phyloP scores from a whole-genome alignment of 2,888 invertebrate genomes.

The Protonemura montana region DNA sequence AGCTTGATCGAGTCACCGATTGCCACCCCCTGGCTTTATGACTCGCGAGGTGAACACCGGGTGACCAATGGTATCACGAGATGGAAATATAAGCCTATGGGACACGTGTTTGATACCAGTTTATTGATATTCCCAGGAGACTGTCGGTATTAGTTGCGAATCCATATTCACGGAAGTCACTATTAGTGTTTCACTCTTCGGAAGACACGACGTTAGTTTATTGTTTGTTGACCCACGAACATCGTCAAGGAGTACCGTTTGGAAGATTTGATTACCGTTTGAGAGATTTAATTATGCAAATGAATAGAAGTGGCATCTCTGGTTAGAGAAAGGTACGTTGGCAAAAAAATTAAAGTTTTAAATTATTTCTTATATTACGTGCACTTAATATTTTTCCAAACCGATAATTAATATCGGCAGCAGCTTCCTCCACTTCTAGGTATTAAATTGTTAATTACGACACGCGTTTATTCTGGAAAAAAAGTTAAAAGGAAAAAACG shows the following conservation, averaged over 20 bases:
- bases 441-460: too few relatives aligned
- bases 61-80: constrained; percentile 43
- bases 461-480: too few relatives aligned
- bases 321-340: background rate
- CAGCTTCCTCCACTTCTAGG: too few relatives aligned
- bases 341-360: too few relatives aligned
- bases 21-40: constrained; percentile 34
- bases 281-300: too few relatives aligned
- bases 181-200: constrained; percentile 2
- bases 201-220: background rate
- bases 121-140: constrained; percentile 28
- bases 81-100: constrained; percentile 32
- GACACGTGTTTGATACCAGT: constrained; percentile 21
- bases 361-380: too few relatives aligned
- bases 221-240: background rate
- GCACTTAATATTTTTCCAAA: too few relatives aligned
- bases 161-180: constrained; percentile 23
- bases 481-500: too few relatives aligned
- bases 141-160: constrained; percentile 24
- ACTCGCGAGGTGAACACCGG: constrained; percentile 40
- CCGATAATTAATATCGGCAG: too few relatives aligned
- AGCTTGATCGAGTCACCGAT: constrained; percentile 36
- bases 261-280: too few relatives aligned
- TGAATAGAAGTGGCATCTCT: too few relatives aligned
- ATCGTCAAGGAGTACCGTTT: background rate